Base-by-base conservation (phyloP, 2,113 vertebrate genomes). In the Varanus salvator region DNA sequence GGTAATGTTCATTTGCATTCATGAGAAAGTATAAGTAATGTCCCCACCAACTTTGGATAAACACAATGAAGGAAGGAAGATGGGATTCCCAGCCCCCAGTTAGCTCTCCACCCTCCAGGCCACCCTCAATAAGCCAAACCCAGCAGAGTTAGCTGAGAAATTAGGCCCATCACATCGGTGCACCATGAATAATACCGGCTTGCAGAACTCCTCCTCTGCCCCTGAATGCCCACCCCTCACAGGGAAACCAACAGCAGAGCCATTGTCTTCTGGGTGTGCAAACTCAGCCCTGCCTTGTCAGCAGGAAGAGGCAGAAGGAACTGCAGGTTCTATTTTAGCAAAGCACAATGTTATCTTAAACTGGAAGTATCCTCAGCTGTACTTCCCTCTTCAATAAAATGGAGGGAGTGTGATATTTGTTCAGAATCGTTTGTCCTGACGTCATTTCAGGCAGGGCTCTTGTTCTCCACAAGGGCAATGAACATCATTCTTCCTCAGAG, bases 221-320 rank as follows among this genome's bases (percentile, higher is more conserved):
- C 27, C 78, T 1, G 31, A 25, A 27, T 34, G 19, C 25, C 25
- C 68, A 23, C 68, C 60, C 12, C 8, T 54, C 80, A 80, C 3
- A 1, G 87, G 91, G 90, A 85, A 66, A 0, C 85, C 85, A 80
- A 64, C 77, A 0, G 44, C 48, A 80, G 83, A 50, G 34, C 6
- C 87, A 54, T 66, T n/a, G 75, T 93, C 92, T 90, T 68, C 9
- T 1, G 72, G 76, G 29, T 85, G 72, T 84, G 21, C 75, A 11
- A 25, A 48, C 87, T 90, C 89, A 48, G 4, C 31, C 23, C 25
- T 52, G 71, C 64, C 12, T 72, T 86, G 81, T 89, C 84, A 0
- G 44, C 83, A 77, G 11, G 1, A 48, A 71, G 60, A 27, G 3
- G 89, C 29, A 80, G 69, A 52, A 87, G 87, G 86, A 85, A 87